phyloP scores from a whole-genome alignment of 2,797 vertebrate genomes.

The Sebastiscus albofasciatus region DNA sequence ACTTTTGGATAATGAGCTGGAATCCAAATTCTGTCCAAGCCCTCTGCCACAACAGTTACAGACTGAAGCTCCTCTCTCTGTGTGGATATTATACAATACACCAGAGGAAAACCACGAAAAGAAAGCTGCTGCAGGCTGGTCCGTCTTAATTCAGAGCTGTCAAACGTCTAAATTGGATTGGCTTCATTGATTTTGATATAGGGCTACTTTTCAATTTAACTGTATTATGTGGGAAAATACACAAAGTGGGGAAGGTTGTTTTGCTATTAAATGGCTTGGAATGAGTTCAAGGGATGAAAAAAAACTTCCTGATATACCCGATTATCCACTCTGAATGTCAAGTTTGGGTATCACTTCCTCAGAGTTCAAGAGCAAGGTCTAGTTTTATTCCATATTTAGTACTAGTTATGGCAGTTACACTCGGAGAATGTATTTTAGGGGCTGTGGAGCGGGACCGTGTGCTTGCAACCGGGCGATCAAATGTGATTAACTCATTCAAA shows the following conservation, averaged over 20 bases:
- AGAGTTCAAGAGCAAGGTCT: not conserved
- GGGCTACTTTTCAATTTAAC: not conserved
- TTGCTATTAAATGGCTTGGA: not conserved
- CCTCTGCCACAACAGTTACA: not conserved
- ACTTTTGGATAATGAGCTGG: not conserved
- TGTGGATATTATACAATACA: not conserved
- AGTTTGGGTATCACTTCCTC: not conserved
- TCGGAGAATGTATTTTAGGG: too few relatives aligned
- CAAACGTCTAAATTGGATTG: slow-evolving; percentile 25
- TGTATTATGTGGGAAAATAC: not conserved
- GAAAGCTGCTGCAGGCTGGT: not conserved
- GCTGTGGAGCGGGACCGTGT: too few relatives aligned
- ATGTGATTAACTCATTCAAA: too few relatives aligned
- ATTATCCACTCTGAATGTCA: not conserved
- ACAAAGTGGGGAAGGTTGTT: not conserved
- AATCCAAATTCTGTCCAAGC: not conserved
- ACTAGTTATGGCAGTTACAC: not conserved
- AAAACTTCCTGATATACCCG: fast-evolving
- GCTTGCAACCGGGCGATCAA: too few relatives aligned
- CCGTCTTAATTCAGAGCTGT: slow-evolving; percentile 9
- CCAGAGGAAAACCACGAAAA: not conserved
- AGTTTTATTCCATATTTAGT: not conserved
- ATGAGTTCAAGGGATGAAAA: not conserved
- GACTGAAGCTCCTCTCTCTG: not conserved
- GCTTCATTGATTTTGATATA: slow-evolving; percentile 35